Percentiles rank a stretch among this genome's conserved stretches.
Evolutionary conservation across 2,797 vertebrate genomes (phyloP).

Genomic region (Notoglanidium macrostoma): DNA sequence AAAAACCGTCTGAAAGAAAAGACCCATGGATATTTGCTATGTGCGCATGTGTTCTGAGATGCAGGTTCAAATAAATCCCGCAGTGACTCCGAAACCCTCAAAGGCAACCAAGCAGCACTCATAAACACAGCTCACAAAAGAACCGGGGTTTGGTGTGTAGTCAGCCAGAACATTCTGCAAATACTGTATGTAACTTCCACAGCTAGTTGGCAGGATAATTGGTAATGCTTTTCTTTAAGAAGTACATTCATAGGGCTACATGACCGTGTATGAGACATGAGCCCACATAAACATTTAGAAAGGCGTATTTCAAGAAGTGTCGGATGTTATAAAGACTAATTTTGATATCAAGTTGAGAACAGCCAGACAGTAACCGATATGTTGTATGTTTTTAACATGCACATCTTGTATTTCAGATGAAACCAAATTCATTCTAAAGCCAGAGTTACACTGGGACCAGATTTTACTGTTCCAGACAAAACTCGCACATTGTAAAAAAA

Average conservation of each 20-base stretch:
- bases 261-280: background rate
- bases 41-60: slow-evolving; percentile 16
- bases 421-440: background rate
- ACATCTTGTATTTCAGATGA: background rate
- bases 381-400: background rate
- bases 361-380: background rate
- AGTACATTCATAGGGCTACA: background rate
- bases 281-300: background rate
- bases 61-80: slow-evolving; percentile 21
- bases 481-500: background rate
- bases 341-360: background rate
- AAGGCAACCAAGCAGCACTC: slow-evolving; percentile 11
- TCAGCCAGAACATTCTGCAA: background rate
- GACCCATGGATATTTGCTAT: background rate
- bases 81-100: background rate
- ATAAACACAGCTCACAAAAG: background rate
- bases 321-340: background rate
- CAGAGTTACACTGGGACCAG: background rate
- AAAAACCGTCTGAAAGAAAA: slow-evolving; percentile 20
- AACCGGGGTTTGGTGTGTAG: background rate
- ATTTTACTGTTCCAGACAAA: background rate
- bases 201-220: background rate
- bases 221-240: background rate
- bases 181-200: background rate
- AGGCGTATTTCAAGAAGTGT: background rate